Evolutionary conservation across 1,140 invertebrate genomes (phyloP).

Genomic region (Achatina immaculata): DNA sequence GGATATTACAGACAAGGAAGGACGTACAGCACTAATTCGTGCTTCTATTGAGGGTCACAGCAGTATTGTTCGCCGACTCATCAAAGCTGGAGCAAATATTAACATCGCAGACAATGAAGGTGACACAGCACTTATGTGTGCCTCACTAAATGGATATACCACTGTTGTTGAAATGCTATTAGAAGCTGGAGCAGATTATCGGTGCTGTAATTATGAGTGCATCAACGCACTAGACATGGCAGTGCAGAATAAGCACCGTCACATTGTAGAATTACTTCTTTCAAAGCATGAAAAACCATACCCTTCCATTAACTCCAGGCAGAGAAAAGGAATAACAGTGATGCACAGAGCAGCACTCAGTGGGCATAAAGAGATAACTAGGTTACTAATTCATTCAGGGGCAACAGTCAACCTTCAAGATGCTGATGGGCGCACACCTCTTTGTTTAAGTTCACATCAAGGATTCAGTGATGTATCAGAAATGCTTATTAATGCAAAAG

Average conservation of each 20-base stretch:
- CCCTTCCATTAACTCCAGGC: not conserved
- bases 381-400: not conserved
- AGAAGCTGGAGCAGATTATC: slow-evolving; percentile 20
- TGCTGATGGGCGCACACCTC: not conserved
- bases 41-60: slow-evolving; percentile 25
- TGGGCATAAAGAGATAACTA: not conserved
- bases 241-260: not conserved
- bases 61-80: slow-evolving; percentile 24
- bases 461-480: slow-evolving; percentile 29
- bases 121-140: slow-evolving; percentile 40
- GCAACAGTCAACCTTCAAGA: not conserved
- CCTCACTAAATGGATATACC: slow-evolving; percentile 19
- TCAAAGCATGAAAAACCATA: not conserved
- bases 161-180: slow-evolving; percentile 32
- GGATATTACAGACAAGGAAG: not conserved
- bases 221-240: slow-evolving; percentile 11
- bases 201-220: not conserved
- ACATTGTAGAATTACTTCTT: not conserved
- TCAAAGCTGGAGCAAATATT: slow-evolving; percentile 33
- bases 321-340: not conserved
- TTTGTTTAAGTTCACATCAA: slow-evolving; percentile 7
- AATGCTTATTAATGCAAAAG: slow-evolving; percentile 38
- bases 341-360: slow-evolving; percentile 2
- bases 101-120: slow-evolving; percentile 38
- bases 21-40: not conserved